phyloP scores from a whole-genome alignment of 2,797 vertebrate species.

The Crocodylus rhombifer region DNA sequence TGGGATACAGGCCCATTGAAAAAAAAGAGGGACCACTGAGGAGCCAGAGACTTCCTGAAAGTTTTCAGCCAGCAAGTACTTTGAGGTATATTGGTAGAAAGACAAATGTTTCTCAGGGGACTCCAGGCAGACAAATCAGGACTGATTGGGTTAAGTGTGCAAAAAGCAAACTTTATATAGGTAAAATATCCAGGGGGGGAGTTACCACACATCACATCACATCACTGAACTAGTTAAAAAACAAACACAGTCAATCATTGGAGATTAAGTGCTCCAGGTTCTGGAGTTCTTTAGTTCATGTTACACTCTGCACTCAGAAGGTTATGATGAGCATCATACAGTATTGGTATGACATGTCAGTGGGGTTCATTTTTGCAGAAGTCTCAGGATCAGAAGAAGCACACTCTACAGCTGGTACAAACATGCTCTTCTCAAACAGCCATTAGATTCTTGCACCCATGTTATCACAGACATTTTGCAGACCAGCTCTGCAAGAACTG shows the following conservation, averaged over 20 bases:
- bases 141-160: no score
- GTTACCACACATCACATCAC: no score
- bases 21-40: background rate
- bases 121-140: no score
- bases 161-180: background rate
- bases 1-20: background rate
- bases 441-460: no score
- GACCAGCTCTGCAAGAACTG: no score
- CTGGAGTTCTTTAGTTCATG: background rate
- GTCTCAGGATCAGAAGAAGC: no score
- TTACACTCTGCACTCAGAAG: background rate
- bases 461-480: no score
- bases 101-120: background rate
- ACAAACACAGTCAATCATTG: background rate
- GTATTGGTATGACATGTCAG: background rate
- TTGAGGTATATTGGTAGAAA: background rate
- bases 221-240: background rate
- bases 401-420: no score
- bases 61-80: background rate
- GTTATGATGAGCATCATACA: background rate
- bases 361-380: no score
- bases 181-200: background rate
- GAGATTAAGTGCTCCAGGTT: background rate
- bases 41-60: background rate
- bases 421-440: no score